Evolutionary conservation across 2,888 invertebrate genomes (phyloP).

Genomic region (Scrobipalpa atriplicella): DNA sequence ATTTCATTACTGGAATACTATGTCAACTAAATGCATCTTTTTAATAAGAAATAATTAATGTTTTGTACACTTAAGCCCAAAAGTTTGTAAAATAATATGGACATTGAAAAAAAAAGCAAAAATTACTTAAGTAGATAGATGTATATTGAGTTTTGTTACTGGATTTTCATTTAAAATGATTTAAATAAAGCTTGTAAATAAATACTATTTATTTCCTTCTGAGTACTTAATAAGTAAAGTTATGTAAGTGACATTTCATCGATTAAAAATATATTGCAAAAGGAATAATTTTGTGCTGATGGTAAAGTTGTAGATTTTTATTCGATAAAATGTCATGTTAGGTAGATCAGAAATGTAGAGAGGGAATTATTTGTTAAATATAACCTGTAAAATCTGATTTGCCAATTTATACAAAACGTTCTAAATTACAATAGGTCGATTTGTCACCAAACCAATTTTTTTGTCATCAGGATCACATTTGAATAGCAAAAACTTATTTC

Average conservation of each 20-base stretch:
- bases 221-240: constrained; percentile 53
- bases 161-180: background rate
- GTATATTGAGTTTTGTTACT: background rate
- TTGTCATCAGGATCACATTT: background rate
- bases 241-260: constrained; percentile 36
- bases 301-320: background rate
- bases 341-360: background rate
- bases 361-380: background rate
- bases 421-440: background rate
- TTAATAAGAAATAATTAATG: no score
- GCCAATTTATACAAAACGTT: background rate
- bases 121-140: background rate
- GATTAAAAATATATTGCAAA: background rate
- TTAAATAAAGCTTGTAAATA: constrained; percentile 46
- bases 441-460: background rate
- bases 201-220: constrained; percentile 60
- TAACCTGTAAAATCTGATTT: constrained; percentile 7
- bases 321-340: background rate
- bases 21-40: no score
- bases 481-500: background rate
- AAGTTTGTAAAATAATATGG: no score
- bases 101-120: background rate
- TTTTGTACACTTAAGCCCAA: no score
- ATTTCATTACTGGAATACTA: background rate
- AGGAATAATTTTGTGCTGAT: background rate